Evolutionary conservation across 2,888 invertebrate species (phyloP), one percentile per base, ranked within the genome.

Genomic region (Euclidia mi): DNA sequence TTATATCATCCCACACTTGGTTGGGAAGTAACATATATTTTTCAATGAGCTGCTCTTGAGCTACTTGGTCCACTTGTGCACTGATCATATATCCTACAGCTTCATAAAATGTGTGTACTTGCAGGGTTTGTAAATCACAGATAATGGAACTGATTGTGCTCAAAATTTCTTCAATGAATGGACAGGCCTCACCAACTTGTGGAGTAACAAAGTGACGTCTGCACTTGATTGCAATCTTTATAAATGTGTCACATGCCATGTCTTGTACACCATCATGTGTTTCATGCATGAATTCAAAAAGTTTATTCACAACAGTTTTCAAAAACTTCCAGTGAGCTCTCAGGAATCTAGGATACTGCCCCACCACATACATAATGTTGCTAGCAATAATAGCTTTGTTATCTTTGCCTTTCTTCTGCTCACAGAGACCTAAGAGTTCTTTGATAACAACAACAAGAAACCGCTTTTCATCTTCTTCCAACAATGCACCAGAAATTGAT

Each of bases 251-350:
- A 95, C 99, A 99, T 59, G 99, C 99, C 99, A 99, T 99, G 85
- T 99, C 99, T 92, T 99, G 99, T 20, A 99, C 99, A 80, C 99
- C 99, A 89, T 99, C 99, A 88, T 99, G 99, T 50, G 99, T 99
- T 95, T 99, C 99, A 89, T 99, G 99, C 99, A 99, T 99, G 90
- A 99, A 99, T 95, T 99, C 99, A 95, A 99, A 99, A 53, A 99
- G 96, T 95, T 99, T 99, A 95, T 99, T 99, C 59, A 99, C 99
- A 82, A 99, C 99, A 45, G 99, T 99, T 95, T 99, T 99, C 65
- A 99, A 95, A 93, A 99, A 99, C 88, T 99, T 98, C 99, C 99
- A 99, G 91, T 99, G 99, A n/a, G 99, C 99, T 76, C 99, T 95
- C 62, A 99, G 95, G 94, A 99, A 99, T 57, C 99, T 95, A 38